These are phyloP conservation scores for Drosophila jambulina DNA, from an alignment of 1,140 invertebrate species.

Conservation along the genomic window DNA sequence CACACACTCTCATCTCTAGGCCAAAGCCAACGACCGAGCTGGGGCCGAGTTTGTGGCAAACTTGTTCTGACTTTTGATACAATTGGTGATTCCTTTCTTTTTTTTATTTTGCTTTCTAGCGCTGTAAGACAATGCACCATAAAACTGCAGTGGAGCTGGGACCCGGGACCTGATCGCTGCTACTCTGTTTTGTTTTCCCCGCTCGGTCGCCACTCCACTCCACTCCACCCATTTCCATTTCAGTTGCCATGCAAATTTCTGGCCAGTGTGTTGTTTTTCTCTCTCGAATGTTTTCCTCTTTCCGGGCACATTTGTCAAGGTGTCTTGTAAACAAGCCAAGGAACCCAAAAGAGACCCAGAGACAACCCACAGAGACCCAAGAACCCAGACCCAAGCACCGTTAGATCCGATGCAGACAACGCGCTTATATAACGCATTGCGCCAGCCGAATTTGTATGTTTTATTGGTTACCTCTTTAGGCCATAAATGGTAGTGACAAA, in stretches of 20 bases:
- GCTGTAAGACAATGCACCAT: slow-evolving; percentile 67
- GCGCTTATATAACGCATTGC: slow-evolving; percentile 47
- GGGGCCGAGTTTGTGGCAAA: slow-evolving; percentile 48
- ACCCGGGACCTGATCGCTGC: slow-evolving; percentile 28
- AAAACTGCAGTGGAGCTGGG: slow-evolving; percentile 51
- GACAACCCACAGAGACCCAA: slow-evolving; percentile 21
- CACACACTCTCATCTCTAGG: slow-evolving; percentile 25
- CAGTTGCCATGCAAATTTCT: slow-evolving; percentile 52
- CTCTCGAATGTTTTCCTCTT: slow-evolving; percentile 60
- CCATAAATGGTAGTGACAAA: slow-evolving; percentile 68
- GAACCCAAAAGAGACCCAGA: slow-evolving; percentile 16
- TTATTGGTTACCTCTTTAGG: slow-evolving; percentile 53
- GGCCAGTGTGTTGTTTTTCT: slow-evolving; percentile 34
- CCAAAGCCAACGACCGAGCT: slow-evolving; percentile 64
- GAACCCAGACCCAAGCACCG: slow-evolving; percentile 50
- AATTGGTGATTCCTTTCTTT: slow-evolving; percentile 49
- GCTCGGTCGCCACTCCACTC: not conserved
- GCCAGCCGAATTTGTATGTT: slow-evolving; percentile 64
- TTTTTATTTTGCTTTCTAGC: slow-evolving; percentile 33
- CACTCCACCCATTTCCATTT: slow-evolving; percentile 53
- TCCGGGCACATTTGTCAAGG: slow-evolving; percentile 79
- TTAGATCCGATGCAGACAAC: slow-evolving; percentile 51
- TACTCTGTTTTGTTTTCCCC: slow-evolving; percentile 13
- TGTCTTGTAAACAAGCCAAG: slow-evolving; percentile 68
- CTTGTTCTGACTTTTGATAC: slow-evolving; percentile 67